These are phyloP conservation scores for Lagenorhynchus albirostris DNA, from an alignment of 2,113 vertebrate species.

Conservation along the genomic window DNA sequence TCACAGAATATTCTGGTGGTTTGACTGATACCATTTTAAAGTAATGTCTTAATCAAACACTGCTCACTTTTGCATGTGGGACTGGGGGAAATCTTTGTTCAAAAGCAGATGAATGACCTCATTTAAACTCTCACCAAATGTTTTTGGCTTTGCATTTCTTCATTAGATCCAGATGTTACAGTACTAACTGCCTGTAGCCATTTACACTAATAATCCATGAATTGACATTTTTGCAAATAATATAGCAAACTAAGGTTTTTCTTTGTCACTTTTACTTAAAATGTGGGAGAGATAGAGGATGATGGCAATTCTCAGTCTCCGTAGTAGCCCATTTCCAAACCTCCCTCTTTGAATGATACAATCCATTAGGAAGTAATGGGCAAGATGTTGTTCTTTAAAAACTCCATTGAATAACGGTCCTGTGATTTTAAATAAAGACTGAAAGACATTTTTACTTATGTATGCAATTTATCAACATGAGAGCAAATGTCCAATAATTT, in stretches of 20 bases:
- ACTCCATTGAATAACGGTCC: not conserved
- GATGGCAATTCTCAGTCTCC: not conserved
- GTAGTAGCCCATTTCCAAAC: not conserved
- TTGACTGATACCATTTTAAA: conserved; percentile 43
- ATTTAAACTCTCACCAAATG: conserved; percentile 59
- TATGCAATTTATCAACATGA: not conserved
- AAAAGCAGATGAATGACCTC: conserved; percentile 70
- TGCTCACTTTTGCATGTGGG: conserved; percentile 51
- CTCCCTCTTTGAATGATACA: not conserved
- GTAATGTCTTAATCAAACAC: conserved; percentile 40
- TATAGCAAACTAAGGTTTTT: conserved; percentile 49
- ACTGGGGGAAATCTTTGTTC: conserved; percentile 58
- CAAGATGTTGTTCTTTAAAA: not conserved
- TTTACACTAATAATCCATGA: conserved; percentile 42
- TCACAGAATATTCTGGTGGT: conserved; percentile 46
- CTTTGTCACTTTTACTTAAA: conserved; percentile 60
- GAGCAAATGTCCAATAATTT: not conserved
- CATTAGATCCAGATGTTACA: conserved; percentile 78
- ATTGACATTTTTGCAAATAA: conserved; percentile 65
- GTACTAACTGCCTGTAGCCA: conserved; percentile 61
- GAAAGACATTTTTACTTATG: not conserved
- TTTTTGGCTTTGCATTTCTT: conserved; percentile 65
- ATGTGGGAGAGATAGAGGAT: not conserved
- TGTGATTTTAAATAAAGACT: not conserved
- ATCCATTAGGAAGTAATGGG: not conserved